These are phyloP conservation scores for Jaculus jaculus DNA, from an alignment of 2,113 vertebrate species.

Conservation along the genomic window DNA sequence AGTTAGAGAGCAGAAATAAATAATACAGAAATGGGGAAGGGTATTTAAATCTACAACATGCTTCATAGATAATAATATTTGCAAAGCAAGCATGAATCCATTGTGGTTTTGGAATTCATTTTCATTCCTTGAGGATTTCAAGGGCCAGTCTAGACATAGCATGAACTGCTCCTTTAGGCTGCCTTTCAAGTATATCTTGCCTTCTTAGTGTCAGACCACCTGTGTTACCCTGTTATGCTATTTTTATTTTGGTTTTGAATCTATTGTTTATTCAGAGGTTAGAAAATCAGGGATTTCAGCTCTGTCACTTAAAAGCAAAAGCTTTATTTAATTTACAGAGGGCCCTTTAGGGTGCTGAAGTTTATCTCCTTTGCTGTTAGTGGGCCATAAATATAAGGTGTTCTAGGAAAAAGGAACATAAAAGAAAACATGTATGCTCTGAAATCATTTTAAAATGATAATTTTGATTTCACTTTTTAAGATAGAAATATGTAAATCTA, in stretches of 20 bases:
- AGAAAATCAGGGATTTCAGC: background rate
- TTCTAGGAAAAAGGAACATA: background rate
- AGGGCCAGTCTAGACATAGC: background rate
- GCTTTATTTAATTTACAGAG: constrained; percentile 8
- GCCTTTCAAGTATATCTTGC: background rate
- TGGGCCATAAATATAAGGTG: background rate
- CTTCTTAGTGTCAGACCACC: background rate
- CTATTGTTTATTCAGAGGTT: background rate
- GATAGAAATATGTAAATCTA: background rate
- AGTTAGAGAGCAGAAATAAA: background rate
- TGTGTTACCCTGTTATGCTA: background rate
- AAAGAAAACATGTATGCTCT: constrained; percentile 48
- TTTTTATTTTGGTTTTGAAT: constrained; percentile 8
- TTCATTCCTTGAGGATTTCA: background rate
- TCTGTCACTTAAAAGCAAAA: constrained; percentile 29
- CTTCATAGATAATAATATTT: constrained; percentile 8
- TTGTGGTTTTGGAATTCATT: background rate
- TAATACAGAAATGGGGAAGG: background rate
- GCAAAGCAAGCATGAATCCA: background rate
- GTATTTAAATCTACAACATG: background rate
- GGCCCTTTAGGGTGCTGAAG: background rate
- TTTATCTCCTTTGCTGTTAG: constrained; percentile 23
- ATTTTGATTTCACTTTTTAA: background rate
- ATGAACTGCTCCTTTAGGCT: background rate
- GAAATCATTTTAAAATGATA: constrained; percentile 40